These are phyloP conservation scores for Paramisgurnus dabryanus DNA, from an alignment of 2,113 vertebrate species.

Conservation along the genomic window DNA sequence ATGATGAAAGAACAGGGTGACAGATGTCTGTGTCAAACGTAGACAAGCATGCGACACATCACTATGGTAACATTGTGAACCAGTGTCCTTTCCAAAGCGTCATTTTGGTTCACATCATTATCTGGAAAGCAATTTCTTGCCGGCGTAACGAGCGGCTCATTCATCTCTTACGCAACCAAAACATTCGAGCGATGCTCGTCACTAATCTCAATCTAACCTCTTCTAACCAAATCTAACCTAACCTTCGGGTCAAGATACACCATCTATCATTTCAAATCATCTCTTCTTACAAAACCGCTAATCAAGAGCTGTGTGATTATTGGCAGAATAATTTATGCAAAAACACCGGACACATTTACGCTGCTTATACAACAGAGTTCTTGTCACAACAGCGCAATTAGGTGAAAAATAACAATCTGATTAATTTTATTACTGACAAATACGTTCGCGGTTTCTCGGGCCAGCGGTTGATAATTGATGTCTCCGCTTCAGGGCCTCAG, in stretches of 20 bases:
- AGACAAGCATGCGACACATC: constrained; percentile 7
- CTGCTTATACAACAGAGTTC: background rate
- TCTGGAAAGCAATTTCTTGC: constrained; percentile 4
- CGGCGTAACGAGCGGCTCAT: no score
- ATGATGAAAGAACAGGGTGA: background rate
- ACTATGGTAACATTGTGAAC: constrained; percentile 34
- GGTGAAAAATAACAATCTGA: background rate
- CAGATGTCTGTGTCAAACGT: constrained; percentile 4
- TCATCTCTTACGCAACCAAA: no score
- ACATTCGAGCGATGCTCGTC: no score
- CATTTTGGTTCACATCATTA: constrained; percentile 23
- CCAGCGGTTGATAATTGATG: background rate
- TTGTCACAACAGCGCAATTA: background rate
- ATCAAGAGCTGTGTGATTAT: no score
- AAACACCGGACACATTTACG: background rate
- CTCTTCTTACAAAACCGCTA: no score
- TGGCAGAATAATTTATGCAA: no score
- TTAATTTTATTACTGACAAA: background rate
- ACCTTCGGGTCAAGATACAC: no score
- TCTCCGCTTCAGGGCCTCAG: background rate
- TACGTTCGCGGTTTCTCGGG: background rate
- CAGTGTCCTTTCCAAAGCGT: constrained; percentile 15
- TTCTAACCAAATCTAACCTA: no score
- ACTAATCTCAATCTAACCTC: no score
- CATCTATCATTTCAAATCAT: no score